phyloP scores from a whole-genome alignment of 1,140 invertebrate species.

The Drosophila elegans region DNA sequence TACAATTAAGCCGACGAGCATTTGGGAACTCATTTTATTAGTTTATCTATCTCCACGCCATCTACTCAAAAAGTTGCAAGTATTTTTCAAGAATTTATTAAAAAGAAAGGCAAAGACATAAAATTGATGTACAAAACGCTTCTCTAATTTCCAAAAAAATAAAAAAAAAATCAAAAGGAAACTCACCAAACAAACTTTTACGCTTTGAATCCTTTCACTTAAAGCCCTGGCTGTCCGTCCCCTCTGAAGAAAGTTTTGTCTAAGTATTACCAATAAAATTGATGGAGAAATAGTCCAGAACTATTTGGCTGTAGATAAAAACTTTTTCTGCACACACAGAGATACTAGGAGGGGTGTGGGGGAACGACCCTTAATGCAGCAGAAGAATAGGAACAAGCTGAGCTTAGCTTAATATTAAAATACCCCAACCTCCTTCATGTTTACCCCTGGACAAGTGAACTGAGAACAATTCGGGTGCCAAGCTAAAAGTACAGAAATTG shows the following conservation, averaged over 20 bases:
- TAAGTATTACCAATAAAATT: constrained; percentile 83
- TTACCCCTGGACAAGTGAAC: constrained; percentile 14
- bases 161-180: constrained; percentile 5
- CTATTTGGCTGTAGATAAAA: constrained; percentile 81
- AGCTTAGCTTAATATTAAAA: constrained; percentile 76
- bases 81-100: constrained; percentile 62
- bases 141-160: constrained; percentile 39
- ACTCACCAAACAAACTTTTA: constrained; percentile 53
- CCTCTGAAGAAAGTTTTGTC: constrained; percentile 70
- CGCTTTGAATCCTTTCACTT: constrained; percentile 80
- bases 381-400: constrained; percentile 53
- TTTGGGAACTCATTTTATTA: constrained; percentile 69
- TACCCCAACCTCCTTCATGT: constrained; percentile 1
- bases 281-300: constrained; percentile 80
- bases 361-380: constrained; percentile 16
- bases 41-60: constrained; percentile 39
- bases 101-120: constrained; percentile 43
- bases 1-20: constrained; percentile 76
- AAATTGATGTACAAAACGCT: constrained; percentile 54
- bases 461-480: constrained; percentile 55
- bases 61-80: constrained; percentile 35
- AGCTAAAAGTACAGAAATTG: constrained; percentile 46
- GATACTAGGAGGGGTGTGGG: constrained; percentile 15
- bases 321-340: constrained; percentile 47
- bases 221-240: constrained; percentile 31